Evolutionary conservation across 2,797 vertebrate genomes (phyloP), one percentile per base, ranked within the genome.

Genomic region (Hyperoplus lanceolatus): DNA sequence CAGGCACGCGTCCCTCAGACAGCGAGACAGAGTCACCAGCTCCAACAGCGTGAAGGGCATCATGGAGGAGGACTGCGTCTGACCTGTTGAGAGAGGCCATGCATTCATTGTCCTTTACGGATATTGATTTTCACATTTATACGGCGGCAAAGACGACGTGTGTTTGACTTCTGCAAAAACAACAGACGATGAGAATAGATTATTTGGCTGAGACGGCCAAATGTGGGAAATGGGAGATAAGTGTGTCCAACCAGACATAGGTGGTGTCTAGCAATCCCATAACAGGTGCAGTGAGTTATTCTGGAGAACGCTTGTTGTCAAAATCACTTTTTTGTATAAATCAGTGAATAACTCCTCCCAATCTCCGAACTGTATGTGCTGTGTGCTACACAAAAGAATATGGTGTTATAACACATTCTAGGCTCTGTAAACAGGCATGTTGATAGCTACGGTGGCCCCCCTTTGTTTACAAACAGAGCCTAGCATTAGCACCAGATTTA

Each of bases 1-100:
- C 67, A 99, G 93, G 80, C 98, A 99, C 0, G 98, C 98, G 10
- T 99, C 98, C 46, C 98, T 94, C 81, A 99, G 96, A 92, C 98
- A 99, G 54, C 97, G 97, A 41, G 98, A 99, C 71, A 99, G 80
- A 59, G 96, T 93, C 53, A 99, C 94, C 88, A 99, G 93, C 92
- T 99, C 98, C 43, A 86, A 90, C 86, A 99, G 92, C 0, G 96
- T 97, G 92, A 99, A 99, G 85, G 98, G 98, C 98, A 99, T 99
- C 97, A 97, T 98, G 73, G 97, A 97, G 50, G 97, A 96, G 50
- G 97, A 96, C 89, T 96, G 96, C 66, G 95, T 95, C 84, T 96
- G 93, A 83, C 92, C 95, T 95, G 85, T 80, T 58, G 48, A 81
- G 18, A 77, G 66, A 61, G 21, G 71, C 55, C 84, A 73, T 5